Conservation (phyloP, 2,113 vertebrate genomes). For the Cyanistes caeruleus region DNA sequence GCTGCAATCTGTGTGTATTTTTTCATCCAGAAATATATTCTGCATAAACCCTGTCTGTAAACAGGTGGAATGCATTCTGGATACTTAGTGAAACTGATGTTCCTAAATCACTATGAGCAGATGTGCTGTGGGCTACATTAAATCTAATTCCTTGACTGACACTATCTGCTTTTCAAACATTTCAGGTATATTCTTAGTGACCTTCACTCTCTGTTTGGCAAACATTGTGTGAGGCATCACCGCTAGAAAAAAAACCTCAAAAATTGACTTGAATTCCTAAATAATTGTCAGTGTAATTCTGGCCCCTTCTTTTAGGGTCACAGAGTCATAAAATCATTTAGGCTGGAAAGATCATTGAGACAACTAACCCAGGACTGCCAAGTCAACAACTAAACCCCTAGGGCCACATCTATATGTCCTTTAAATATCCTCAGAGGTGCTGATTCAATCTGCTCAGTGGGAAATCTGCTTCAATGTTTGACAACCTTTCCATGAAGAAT, state of each 20-base stretch:
- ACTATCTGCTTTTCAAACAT: not conserved
- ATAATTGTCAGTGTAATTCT: not conserved
- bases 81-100: not conserved
- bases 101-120: not conserved
- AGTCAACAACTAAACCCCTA: not conserved
- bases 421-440: not conserved
- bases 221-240: not conserved
- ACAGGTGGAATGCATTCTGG: not conserved
- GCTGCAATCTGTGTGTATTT: not conserved
- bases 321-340: not conserved
- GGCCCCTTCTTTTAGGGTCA: not conserved
- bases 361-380: not conserved
- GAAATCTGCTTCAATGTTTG: not conserved
- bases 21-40: not conserved
- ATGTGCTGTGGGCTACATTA: not conserved
- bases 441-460: too few species aligned
- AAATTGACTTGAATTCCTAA: not conserved
- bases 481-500: not conserved
- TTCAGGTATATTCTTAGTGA: not conserved
- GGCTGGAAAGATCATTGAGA: not conserved
- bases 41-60: not conserved
- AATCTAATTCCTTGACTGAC: not conserved
- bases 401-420: not conserved
- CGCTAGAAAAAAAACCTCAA: not conserved
- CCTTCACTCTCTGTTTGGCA: not conserved